phyloP scores from a whole-genome alignment of 2,113 vertebrate genomes.

The Ptilorrhoa leucosticta region DNA sequence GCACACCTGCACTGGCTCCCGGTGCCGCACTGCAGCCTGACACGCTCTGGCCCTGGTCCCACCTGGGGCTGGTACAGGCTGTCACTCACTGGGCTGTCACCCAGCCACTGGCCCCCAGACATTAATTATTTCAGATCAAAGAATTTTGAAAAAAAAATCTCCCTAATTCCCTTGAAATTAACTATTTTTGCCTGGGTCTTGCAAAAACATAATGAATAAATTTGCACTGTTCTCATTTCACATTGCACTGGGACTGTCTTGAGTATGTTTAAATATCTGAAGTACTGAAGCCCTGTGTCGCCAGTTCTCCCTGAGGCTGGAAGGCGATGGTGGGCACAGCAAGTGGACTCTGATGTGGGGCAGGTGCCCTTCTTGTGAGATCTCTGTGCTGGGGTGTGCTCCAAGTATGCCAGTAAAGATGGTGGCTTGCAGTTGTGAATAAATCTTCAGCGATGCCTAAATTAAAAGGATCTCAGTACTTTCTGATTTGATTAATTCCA shows the following conservation, averaged over 20 bases:
- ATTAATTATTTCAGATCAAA: not conserved
- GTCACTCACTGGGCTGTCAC: not conserved
- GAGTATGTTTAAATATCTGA: not conserved
- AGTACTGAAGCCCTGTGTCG: not conserved
- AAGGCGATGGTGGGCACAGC: rapidly evolving
- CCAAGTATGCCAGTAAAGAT: not conserved
- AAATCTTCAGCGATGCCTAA: not conserved
- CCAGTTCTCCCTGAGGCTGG: not conserved
- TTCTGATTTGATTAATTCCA: not conserved
- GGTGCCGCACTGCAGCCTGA: not conserved
- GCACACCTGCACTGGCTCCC: rapidly evolving
- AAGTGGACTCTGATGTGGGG: rapidly evolving
- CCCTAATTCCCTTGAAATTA: not conserved
- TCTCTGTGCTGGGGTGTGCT: rapidly evolving
- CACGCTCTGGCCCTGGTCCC: not conserved
- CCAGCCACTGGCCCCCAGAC: not conserved
- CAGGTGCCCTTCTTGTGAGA: rapidly evolving
- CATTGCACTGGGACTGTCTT: rapidly evolving
- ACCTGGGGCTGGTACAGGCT: not conserved
- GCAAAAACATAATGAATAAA: not conserved
- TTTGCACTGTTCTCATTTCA: not conserved
- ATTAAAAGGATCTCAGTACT: not conserved
- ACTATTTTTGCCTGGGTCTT: not conserved
- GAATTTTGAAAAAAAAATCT: not conserved
- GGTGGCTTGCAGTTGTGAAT: not conserved